These are phyloP conservation scores for Onychomys torridus DNA, from an alignment of 2,797 vertebrate species.

Conservation along the genomic window DNA sequence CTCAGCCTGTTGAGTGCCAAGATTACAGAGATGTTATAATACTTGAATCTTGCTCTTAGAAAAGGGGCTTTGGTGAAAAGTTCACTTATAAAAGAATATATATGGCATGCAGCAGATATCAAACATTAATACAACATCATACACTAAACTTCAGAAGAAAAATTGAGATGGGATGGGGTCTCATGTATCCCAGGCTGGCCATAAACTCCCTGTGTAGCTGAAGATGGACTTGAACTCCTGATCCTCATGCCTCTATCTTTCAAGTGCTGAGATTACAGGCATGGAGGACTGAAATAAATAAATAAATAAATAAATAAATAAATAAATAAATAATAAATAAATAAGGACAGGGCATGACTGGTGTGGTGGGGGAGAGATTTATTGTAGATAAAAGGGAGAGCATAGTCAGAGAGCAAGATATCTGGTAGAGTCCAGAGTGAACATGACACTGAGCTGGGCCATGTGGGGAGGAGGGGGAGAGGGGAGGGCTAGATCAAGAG, in stretches of 20 bases:
- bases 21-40: not conserved
- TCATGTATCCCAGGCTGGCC: not conserved
- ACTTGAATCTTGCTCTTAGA: not conserved
- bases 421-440: too few relatives aligned
- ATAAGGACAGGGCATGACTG: too few relatives aligned
- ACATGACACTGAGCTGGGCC: too few relatives aligned
- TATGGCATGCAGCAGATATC: not conserved
- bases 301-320: too few relatives aligned
- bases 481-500: too few relatives aligned
- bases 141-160: not conserved
- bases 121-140: not conserved
- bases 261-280: not conserved
- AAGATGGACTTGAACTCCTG: not conserved
- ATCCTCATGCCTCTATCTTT: not conserved
- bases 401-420: too few relatives aligned
- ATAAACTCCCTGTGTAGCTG: not conserved
- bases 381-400: too few relatives aligned
- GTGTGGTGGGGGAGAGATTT: too few relatives aligned
- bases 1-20: not conserved
- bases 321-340: too few relatives aligned
- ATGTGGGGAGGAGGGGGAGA: too few relatives aligned
- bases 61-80: not conserved
- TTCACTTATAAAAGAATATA: not conserved
- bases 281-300: too few relatives aligned
- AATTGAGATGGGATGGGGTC: not conserved